Percentiles rank a stretch among this genome's conserved stretches.
These are phyloP conservation scores for Amaurobius ferox DNA, from an alignment of 2,888 invertebrate genomes.

Conservation along the genomic window DNA sequence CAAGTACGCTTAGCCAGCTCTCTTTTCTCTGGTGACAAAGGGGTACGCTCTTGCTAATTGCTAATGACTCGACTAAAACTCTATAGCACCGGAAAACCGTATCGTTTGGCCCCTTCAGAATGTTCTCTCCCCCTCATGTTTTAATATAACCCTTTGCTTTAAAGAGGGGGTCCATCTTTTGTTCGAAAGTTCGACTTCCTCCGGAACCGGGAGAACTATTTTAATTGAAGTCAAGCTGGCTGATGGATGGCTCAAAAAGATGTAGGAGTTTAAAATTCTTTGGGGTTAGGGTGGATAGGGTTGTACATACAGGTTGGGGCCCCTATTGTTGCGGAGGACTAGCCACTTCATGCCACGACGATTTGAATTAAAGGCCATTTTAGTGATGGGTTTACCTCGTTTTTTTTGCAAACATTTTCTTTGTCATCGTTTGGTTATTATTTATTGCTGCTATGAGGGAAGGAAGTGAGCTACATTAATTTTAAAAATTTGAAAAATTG, in stretches of 20 bases:
- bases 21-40: slow-evolving; percentile 31
- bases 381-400: slow-evolving; percentile 3
- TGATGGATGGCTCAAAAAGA: slow-evolving; percentile 47
- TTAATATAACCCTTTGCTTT: slow-evolving; percentile 63
- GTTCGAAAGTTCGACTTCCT: slow-evolving; percentile 37
- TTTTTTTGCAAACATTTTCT: not conserved
- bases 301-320: slow-evolving; percentile 54
- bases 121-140: slow-evolving; percentile 26
- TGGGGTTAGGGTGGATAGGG: slow-evolving; percentile 44
- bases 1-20: slow-evolving; percentile 4
- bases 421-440: slow-evolving; percentile 24
- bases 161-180: not conserved
- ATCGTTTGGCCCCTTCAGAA: not conserved
- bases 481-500: slow-evolving; percentile 58
- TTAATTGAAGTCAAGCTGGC: slow-evolving; percentile 69
- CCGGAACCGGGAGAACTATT: slow-evolving; percentile 64
- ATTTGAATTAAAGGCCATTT: slow-evolving; percentile 45
- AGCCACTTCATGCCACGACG: slow-evolving; percentile 49
- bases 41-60: slow-evolving; percentile 61
- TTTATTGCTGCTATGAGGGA: slow-evolving; percentile 11
- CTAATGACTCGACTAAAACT: slow-evolving; percentile 70
- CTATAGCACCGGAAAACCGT: slow-evolving; percentile 61
- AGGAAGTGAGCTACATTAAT: slow-evolving; percentile 44
- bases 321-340: slow-evolving; percentile 39
- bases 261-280: slow-evolving; percentile 55